Evolutionary conservation across 1,140 invertebrate genomes (phyloP).

Genomic region (Coptotermes formosanus): DNA sequence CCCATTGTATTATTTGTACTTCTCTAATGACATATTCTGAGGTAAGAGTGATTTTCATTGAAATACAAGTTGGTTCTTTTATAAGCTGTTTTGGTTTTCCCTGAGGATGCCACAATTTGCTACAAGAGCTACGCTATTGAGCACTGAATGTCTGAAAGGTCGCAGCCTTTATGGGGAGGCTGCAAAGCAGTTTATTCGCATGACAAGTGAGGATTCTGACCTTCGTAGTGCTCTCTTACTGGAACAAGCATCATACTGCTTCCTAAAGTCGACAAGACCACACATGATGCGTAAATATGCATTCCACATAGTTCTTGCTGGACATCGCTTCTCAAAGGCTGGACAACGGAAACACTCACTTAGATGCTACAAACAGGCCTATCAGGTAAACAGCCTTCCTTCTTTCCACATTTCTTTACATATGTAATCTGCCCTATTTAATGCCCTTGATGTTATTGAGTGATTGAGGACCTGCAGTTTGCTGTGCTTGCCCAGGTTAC

Average conservation of each 20-base stretch:
- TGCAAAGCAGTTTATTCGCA: conserved; percentile 88
- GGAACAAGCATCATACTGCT: conserved; percentile 95
- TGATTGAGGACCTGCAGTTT: too few species aligned
- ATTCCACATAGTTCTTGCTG: conserved; percentile 95
- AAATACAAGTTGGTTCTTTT: too few species aligned
- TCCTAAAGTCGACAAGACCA: conserved; percentile 66
- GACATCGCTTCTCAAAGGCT: conserved; percentile 88
- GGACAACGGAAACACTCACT: conserved; percentile 87
- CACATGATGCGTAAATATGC: conserved; percentile 90
- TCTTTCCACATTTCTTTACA: background rate
- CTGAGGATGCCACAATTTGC: conserved; percentile 83
- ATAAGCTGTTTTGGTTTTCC: conserved; percentile 36
- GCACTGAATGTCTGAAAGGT: conserved; percentile 80
- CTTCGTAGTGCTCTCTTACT: conserved; percentile 85
- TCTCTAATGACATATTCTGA: too few species aligned
- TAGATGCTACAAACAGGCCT: conserved; percentile 87
- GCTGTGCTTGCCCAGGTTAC: too few species aligned
- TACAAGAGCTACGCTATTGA: conserved; percentile 83
- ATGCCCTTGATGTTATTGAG: background rate
- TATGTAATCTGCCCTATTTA: conserved; percentile 16
- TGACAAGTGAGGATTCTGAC: conserved; percentile 94
- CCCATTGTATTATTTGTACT: too few species aligned
- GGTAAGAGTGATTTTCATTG: too few species aligned
- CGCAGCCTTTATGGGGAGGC: conserved; percentile 79
- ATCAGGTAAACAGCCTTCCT: conserved; percentile 63